phyloP scores from a whole-genome alignment of 2,888 invertebrate genomes.

The Timema cristinae region DNA sequence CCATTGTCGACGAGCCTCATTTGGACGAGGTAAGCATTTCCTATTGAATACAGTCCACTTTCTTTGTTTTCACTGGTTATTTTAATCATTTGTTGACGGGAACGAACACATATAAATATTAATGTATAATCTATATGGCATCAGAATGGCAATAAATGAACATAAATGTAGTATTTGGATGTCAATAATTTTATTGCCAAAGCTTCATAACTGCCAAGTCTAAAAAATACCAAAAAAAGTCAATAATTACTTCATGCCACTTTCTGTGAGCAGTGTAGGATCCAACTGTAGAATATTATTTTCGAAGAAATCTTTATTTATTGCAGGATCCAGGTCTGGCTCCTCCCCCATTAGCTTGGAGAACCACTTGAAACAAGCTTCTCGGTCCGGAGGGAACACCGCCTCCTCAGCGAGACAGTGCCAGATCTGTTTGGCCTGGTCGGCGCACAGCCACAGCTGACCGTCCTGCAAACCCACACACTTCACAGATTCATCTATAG shows the following conservation, averaged over 20 bases:
- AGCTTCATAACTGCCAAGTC: no score
- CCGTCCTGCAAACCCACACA: conserved; percentile 63
- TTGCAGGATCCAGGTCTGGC: conserved; percentile 93
- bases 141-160: no score
- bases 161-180: no score
- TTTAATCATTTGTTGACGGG: no score
- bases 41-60: no score
- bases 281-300: conserved; percentile 89
- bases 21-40: no score
- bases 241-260: conserved; percentile 77
- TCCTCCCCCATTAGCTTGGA: conserved; percentile 96
- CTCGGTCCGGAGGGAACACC: conserved; percentile 86
- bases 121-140: no score
- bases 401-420: conserved; percentile 91
- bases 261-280: conserved; percentile 86
- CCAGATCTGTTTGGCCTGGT: conserved; percentile 97
- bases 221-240: background rate
- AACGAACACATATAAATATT: no score
- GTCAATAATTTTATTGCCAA: no score
- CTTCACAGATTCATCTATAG: background rate
- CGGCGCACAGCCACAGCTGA: conserved; percentile 92
- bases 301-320: conserved; percentile 94
- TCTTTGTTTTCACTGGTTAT: no score
- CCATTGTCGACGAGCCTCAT: no score
- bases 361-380: conserved; percentile 98